Evolutionary conservation across 2,113 vertebrate genomes (phyloP).

Genomic region (Crypturellus undulatus): DNA sequence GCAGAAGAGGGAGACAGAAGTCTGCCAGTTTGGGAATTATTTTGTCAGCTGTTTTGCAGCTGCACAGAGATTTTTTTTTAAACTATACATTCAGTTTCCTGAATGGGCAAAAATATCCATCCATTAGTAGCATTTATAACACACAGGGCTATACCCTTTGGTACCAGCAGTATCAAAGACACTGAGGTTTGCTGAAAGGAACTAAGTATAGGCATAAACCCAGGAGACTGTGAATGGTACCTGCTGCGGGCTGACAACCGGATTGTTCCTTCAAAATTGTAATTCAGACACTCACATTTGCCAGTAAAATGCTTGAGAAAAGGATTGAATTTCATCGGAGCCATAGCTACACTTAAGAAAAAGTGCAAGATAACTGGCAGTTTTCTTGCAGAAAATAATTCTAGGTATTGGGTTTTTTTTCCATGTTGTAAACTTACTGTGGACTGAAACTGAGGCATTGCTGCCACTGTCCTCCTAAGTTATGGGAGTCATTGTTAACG

Average conservation of each 20-base stretch:
- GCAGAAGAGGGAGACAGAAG: background rate
- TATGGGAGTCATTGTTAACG: no score
- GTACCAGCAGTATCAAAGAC: background rate
- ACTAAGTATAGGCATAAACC: background rate
- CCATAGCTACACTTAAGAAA: background rate
- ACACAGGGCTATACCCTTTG: rapidly evolving
- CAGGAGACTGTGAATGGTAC: background rate
- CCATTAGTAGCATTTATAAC: background rate
- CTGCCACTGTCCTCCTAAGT: background rate
- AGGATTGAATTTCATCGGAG: background rate
- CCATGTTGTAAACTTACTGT: background rate
- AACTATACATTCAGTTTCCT: background rate
- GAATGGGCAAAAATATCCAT: background rate
- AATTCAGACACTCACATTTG: rapidly evolving
- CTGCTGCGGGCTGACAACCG: background rate
- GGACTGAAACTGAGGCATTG: background rate
- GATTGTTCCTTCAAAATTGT: background rate
- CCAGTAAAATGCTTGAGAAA: background rate
- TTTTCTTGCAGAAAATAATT: background rate
- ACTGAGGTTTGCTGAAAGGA: background rate
- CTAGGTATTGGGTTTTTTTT: background rate
- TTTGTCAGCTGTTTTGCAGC: background rate
- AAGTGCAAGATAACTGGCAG: background rate
- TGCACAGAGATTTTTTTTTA: background rate
- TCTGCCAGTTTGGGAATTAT: background rate